Base-by-base conservation (phyloP, 2,888 invertebrate genomes). In the Epinotia nisella region DNA sequence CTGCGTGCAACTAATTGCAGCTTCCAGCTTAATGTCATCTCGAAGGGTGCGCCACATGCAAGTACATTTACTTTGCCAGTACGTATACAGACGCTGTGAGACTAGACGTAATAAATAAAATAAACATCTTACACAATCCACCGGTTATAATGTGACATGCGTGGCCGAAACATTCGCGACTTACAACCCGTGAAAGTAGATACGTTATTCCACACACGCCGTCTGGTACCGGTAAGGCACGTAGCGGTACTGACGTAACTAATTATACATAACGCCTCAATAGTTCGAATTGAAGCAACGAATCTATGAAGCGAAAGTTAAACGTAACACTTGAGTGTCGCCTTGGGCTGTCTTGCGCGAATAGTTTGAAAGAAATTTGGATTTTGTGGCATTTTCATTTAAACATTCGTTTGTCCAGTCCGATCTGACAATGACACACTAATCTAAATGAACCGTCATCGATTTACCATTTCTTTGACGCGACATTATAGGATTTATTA, bases 241-340 rank as follows among this genome's bases (percentile, higher is more conserved):
- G 82, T 88, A 90, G 87, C 87, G 87, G 86, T 85, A 85, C 78
- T 86, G 92, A 93, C 89, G 93, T 88, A 92, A 93, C 89, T 89
- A 88, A 91, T 91, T 91, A 90, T 88, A 87, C 87, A 87, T 83
- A 86, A 87, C 87, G 82, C 82, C 82, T 86, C 86, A 85, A 86
- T 87, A 84, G 85, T 81, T 74, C 79, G 78, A 82, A 87, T 85
- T 82, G 82, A 83, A 81, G 78, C 78, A 75, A 76, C 76, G 76
- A 70, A 76, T 78, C 81, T 80, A 82, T 80, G 78, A 77, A 82
- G 87, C 90, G 90, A 91, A 91, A 91, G 90, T 88, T 80, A 77
- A 64, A 86, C 87, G 86, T 89, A 89, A 89, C 82, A 82, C 76
- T 70, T 69, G 19, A 64, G n/a, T 59, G 67, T 67, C 56, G 45